Evolutionary conservation across 1,140 invertebrate genomes (phyloP).

Genomic region (Paracyclopina nana): DNA sequence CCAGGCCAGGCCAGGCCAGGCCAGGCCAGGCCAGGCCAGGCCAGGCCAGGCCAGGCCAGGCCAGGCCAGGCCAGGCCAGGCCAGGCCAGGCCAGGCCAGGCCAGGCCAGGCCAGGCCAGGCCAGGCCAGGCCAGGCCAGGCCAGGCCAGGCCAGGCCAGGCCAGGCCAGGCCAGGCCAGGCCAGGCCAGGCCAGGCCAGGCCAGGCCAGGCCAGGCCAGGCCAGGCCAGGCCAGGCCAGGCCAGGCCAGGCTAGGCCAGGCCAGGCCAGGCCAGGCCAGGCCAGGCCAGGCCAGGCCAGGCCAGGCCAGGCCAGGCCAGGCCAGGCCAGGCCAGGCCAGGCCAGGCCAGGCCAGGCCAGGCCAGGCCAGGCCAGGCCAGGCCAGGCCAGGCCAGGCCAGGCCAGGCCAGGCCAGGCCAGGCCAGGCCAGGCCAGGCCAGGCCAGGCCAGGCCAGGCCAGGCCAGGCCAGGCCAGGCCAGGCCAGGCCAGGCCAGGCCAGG

Average conservation of each 20-base stretch:
- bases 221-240: constrained; percentile 19
- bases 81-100: constrained; percentile 18
- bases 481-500: constrained; percentile 21
- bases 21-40: constrained; percentile 21
- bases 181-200: constrained; percentile 14
- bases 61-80: constrained; percentile 15
- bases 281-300: constrained; percentile 21
- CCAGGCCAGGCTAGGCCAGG: constrained; percentile 18
- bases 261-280: constrained; percentile 20
- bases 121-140: constrained; percentile 19
- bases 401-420: constrained; percentile 21
- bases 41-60: constrained; percentile 18
- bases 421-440: constrained; percentile 19
- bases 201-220: constrained; percentile 15
- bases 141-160: constrained; percentile 20
- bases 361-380: constrained; percentile 21
- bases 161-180: constrained; percentile 13
- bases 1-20: constrained; percentile 19
- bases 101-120: constrained; percentile 20
- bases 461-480: constrained; percentile 17
- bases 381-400: constrained; percentile 21
- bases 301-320: constrained; percentile 22
- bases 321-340: constrained; percentile 20
- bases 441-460: constrained; percentile 21
- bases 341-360: constrained; percentile 19